These are phyloP conservation scores for Oreochromis niloticus DNA, from an alignment of 2,113 vertebrate species.

Conservation along the genomic window DNA sequence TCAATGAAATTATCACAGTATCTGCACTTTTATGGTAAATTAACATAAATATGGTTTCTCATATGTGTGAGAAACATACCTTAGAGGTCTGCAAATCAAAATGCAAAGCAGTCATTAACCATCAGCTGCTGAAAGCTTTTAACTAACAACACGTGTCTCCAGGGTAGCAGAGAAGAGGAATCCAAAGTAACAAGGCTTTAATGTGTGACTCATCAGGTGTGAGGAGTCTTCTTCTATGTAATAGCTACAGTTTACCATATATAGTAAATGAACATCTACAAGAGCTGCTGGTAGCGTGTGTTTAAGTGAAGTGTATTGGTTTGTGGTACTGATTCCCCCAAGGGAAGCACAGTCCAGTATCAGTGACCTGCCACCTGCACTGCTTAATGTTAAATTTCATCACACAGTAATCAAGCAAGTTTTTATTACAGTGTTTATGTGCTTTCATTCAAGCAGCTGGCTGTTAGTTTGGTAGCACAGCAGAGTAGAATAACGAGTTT, in stretches of 20 bases:
- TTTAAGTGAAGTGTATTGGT: neutral
- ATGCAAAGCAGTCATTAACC: neutral
- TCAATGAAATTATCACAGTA: no score
- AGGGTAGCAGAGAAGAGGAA: neutral
- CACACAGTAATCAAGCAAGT: neutral
- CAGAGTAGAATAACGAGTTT: neutral
- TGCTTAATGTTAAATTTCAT: neutral
- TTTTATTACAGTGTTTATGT: neutral
- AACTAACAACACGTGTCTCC: neutral
- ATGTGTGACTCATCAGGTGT: neutral
- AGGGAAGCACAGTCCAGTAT: neutral
- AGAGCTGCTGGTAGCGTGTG: neutral
- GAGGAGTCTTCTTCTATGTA: neutral
- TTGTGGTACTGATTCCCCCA: neutral
- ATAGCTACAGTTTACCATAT: neutral
- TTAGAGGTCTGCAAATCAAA: neutral
- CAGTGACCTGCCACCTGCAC: neutral
- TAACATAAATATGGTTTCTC: neutral
- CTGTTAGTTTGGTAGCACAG: neutral
- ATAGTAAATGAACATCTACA: neutral
- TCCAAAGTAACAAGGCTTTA: neutral
- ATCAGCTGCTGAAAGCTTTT: neutral
- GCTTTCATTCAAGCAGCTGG: neutral
- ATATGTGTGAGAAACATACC: neutral
- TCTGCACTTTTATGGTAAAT: neutral